These are phyloP conservation scores for Pelecanus crispus DNA, from an alignment of 2,113 vertebrate genomes.

Conservation along the genomic window DNA sequence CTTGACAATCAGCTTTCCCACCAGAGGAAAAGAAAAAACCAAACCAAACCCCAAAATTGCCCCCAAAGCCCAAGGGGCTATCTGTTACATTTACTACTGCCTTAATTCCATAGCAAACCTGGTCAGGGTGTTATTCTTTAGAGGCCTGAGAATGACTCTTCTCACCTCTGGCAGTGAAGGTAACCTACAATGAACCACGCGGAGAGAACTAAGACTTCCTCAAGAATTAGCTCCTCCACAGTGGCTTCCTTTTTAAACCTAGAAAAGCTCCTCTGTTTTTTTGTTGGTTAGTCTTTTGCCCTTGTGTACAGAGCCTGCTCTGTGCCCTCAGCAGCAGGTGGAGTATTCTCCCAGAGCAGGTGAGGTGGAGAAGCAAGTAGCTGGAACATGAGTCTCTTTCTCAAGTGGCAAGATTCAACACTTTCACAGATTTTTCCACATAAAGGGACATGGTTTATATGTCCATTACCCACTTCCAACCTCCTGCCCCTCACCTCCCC, in stretches of 20 bases:
- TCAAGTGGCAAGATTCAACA: background rate
- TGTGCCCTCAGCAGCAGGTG: background rate
- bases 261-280: background rate
- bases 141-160: background rate
- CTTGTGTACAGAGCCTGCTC: background rate
- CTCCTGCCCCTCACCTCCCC: no score
- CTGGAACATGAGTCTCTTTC: background rate
- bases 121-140: background rate
- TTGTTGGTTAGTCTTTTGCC: background rate
- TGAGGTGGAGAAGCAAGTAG: background rate
- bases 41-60: background rate
- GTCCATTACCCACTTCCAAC: background rate
- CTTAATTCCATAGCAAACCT: background rate
- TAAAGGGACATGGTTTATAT: background rate
- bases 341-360: background rate
- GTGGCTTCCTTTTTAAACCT: background rate
- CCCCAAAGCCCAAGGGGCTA: background rate
- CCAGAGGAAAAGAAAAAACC: background rate
- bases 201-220: background rate
- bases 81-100: background rate
- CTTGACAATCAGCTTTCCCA: background rate
- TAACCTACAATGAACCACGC: background rate
- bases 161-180: background rate
- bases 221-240: background rate
- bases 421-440: background rate